phyloP scores from a whole-genome alignment of 1,140 invertebrate species.

The Drosophila setifemur region DNA sequence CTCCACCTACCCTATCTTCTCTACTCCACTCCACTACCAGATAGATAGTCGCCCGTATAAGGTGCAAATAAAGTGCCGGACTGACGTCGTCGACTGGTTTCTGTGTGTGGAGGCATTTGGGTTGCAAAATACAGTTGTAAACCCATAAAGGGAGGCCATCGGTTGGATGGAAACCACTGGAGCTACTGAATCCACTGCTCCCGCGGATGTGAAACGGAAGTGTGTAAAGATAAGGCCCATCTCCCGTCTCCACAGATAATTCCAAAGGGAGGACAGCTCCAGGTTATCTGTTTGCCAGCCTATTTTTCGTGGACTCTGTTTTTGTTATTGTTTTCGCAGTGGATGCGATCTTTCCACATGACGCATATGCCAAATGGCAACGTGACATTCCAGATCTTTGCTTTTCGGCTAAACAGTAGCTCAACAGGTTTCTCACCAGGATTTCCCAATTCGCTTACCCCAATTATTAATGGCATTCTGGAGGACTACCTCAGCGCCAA shows the following conservation, averaged over 20 bases:
- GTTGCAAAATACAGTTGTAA: conserved; percentile 74
- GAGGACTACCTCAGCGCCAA: too few relatives aligned
- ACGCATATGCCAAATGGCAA: too few relatives aligned
- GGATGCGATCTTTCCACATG: too few relatives aligned
- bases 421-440: too few relatives aligned
- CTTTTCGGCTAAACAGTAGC: too few relatives aligned
- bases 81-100: conserved; percentile 21
- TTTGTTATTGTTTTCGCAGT: not conserved
- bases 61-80: conserved; percentile 55
- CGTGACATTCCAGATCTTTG: too few relatives aligned
- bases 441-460: too few relatives aligned
- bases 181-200: too few relatives aligned
- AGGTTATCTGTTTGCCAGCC: not conserved
- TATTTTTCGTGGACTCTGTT: not conserved
- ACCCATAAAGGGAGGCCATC: conserved; percentile 51
- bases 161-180: too few relatives aligned
- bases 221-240: conserved; percentile 65
- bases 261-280: not conserved
- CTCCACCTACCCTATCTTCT: too few relatives aligned
- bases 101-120: not conserved
- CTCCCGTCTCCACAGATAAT: conserved; percentile 13
- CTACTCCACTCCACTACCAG: too few relatives aligned
- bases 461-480: too few relatives aligned
- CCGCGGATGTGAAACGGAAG: conserved; percentile 74
- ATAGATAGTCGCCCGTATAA: conserved; percentile 35